Evolutionary conservation across 2,888 invertebrate species (phyloP), one percentile per base, ranked within the genome.

Genomic region (Eupithecia tripunctaria): DNA sequence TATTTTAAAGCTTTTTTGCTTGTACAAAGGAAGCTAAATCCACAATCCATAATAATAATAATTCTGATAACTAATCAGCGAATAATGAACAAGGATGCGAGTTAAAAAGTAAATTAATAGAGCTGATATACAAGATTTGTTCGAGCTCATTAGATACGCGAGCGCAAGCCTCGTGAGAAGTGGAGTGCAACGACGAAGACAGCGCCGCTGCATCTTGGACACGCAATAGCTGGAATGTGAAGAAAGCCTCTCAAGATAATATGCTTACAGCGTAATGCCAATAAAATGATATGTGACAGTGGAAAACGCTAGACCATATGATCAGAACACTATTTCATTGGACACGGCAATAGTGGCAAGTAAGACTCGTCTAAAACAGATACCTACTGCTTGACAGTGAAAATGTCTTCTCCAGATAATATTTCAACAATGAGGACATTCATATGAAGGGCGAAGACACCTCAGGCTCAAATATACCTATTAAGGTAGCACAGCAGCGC

Each of bases 221-320:
- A 92, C 91, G 92, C 93, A 85, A 91, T 76, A 80, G 73, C 70
- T 81, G 91, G 92, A 88, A 93, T 92, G 92, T 82, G 90, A 91
- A 89, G 92, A 93, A 92, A 93, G 88, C 87, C 87, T 64, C 41
- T 67, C 73, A 56, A 18, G 68, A 56, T 25, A 56, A 56, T 25
- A 56, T 69, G 62, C 59, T 25, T 65, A 25, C 25, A 65, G 18
- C 41, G 41, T 65, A 43, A 43, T 43, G 27, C 25, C 43, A 65
- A 65, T 41, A 64, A 59, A 27, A 60, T 51, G 2, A 51, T 29
- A 29, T 60, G 29, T 29, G 56, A 56, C 25, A 56, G 1, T 12
- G 12, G 3, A 21, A 56, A 56, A 56, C 25, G 56, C 56, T 56
- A 12, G 25, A 21, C 56, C 25, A n/a, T 43, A 21, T 56, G 12